Base-by-base conservation (phyloP, 2,888 invertebrate species). In the Laspeyria flexula region DNA sequence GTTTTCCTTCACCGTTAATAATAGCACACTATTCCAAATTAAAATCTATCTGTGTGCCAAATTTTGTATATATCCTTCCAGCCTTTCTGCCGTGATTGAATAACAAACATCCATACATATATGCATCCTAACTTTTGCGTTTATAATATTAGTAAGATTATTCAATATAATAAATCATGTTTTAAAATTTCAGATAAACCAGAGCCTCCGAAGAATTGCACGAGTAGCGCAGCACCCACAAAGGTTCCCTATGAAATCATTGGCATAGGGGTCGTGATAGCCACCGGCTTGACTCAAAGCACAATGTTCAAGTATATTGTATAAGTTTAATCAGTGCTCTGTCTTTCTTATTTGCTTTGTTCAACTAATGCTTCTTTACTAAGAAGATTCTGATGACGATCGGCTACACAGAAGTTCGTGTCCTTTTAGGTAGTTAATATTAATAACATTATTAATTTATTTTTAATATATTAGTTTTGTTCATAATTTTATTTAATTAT, bases 131-230 rank as follows among this genome's bases (percentile, higher is more conserved):
- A n/a, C n/a, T n/a, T n/a, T n/a, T n/a, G n/a, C n/a, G n/a, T n/a
- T n/a, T n/a, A n/a, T n/a, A n/a, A n/a, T n/a, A n/a, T n/a, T n/a
- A n/a, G n/a, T n/a, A n/a, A n/a, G n/a, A n/a, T n/a, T n/a, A n/a
- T n/a, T n/a, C n/a, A n/a, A n/a, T n/a, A n/a, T n/a, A n/a, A n/a
- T n/a, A n/a, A n/a, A n/a, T n/a, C n/a, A n/a, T n/a, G n/a, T n/a
- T n/a, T n/a, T n/a, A n/a, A 18, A 18, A 46, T 85, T 86, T 13
- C 85, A 91, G 91, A 61, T 71, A 90, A 90, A 65, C 87, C 89
- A 51, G 90, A 88, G 34, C 71, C 84, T 21, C 88, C 88, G 0
- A 83, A 74, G 67, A 92, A 91, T 70, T 92, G 92, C 65, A 91
- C 91, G 9, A 89, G 70, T 55, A 72, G 70, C 48, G 89, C 84